Percentiles rank a stretch among this genome's conserved stretches.
These are phyloP conservation scores for Drosophila pseudoobscura DNA, from an alignment of 1,140 invertebrate genomes.

Conservation along the genomic window DNA sequence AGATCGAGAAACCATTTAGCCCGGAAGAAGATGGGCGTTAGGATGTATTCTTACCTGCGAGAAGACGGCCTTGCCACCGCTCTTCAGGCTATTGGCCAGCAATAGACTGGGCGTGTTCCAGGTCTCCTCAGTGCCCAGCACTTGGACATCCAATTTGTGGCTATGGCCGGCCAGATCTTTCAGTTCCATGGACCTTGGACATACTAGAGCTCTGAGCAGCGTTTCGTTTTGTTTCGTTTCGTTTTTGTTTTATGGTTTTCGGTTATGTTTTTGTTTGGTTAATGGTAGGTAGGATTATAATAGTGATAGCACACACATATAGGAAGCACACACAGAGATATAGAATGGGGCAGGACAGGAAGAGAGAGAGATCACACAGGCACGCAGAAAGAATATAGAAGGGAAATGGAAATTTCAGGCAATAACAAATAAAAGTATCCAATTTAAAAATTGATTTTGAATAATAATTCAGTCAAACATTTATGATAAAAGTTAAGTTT, in stretches of 20 bases:
- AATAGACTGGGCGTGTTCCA: constrained; percentile 93
- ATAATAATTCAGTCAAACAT: background rate
- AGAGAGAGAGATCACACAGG: constrained; percentile 24
- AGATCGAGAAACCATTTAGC: background rate
- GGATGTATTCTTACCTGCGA: constrained; percentile 87
- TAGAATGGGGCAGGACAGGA: constrained; percentile 7
- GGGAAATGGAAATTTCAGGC: constrained; percentile 12
- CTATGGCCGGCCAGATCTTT: constrained; percentile 87
- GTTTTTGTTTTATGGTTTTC: constrained; percentile 43
- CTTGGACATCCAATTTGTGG: constrained; percentile 89
- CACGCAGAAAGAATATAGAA: constrained; percentile 22
- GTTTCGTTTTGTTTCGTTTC: constrained; percentile 55
- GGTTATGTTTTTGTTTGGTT: constrained; percentile 56
- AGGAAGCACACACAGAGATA: constrained; percentile 58
- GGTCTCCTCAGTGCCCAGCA: constrained; percentile 91
- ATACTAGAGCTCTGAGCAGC: constrained; percentile 83
- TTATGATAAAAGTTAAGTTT: background rate
- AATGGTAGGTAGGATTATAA: constrained; percentile 60
- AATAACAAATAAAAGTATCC: constrained; percentile 4
- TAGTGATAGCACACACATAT: constrained; percentile 60
- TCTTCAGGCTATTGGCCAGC: constrained; percentile 87
- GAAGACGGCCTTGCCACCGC: constrained; percentile 90
- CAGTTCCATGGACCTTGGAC: constrained; percentile 85
- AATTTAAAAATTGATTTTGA: background rate
- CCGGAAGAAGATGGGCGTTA: constrained; percentile 41